Conservation (phyloP, 2,113 vertebrate genomes). For the Eulemur rufifrons region DNA sequence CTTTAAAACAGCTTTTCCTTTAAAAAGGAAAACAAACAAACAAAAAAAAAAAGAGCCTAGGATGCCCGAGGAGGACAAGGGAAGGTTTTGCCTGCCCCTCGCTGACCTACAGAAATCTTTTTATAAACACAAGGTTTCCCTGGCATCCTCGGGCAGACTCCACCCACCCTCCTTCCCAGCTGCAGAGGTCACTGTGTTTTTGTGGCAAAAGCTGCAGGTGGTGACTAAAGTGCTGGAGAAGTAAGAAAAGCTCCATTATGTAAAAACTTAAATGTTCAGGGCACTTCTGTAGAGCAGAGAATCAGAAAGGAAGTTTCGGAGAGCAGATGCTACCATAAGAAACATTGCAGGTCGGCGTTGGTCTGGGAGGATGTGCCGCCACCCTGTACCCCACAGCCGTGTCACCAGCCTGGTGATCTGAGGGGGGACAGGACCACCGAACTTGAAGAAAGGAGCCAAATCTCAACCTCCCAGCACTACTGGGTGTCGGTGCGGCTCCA, state of each 20-base stretch:
- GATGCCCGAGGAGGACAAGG: background rate
- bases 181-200: slow-evolving; percentile 62
- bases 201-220: slow-evolving; percentile 63
- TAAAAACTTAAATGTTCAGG: background rate
- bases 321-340: background rate
- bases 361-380: background rate
- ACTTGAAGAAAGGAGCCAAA: background rate
- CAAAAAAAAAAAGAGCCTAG: background rate
- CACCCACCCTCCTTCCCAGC: slow-evolving; percentile 30
- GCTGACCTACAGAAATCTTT: slow-evolving; percentile 36
- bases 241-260: slow-evolving; percentile 47
- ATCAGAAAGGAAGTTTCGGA: background rate
- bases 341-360: background rate
- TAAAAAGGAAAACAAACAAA: background rate
- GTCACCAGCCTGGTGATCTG: background rate
- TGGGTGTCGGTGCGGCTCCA: background rate
- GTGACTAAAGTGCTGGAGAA: slow-evolving; percentile 7
- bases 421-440: background rate
- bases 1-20: slow-evolving; percentile 48
- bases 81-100: slow-evolving; percentile 6
- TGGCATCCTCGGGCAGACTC: slow-evolving; percentile 16
- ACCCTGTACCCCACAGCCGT: background rate
- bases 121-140: slow-evolving; percentile 37
- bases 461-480: background rate
- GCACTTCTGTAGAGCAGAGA: background rate